A percentile compares a stretch with the other conserved stretches of the same genome.
These are phyloP conservation scores for Caenorhabditis brenneri DNA, from an alignment of 1,140 invertebrate species.

Conservation along the genomic window DNA sequence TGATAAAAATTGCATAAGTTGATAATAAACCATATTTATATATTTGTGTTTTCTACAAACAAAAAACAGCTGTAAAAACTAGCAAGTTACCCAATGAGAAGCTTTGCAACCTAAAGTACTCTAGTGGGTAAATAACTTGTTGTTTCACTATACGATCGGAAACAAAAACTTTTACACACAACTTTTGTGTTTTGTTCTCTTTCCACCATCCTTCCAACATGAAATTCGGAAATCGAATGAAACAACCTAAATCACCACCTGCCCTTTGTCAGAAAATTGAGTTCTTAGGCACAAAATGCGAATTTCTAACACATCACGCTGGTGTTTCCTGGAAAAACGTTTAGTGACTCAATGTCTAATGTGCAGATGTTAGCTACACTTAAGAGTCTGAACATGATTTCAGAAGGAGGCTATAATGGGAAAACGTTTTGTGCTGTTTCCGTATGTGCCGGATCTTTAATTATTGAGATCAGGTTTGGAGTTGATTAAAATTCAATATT, in stretches of 20 bases:
- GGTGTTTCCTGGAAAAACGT: neutral
- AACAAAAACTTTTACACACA: no score
- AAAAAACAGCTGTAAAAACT: neutral
- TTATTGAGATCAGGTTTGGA: no score
- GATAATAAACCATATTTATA: constrained; percentile 4
- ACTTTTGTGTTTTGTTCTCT: no score
- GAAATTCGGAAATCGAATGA: no score
- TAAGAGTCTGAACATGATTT: no score
- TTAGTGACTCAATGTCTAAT: neutral
- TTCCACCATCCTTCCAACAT: no score
- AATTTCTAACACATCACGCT: neutral
- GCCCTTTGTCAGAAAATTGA: no score
- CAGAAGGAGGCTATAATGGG: no score
- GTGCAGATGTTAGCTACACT: neutral
- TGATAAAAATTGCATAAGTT: neutral
- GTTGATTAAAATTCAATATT: no score
- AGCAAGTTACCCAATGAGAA: neutral
- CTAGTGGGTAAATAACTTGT: neutral
- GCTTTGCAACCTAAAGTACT: neutral
- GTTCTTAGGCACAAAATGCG: neutral
- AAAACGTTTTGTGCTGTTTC: no score
- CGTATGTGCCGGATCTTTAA: no score
- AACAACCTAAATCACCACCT: no score
- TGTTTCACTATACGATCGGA: neutral
- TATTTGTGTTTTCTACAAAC: neutral